Base-by-base conservation (phyloP, 2,113 vertebrate species). In the Panthera tigris region DNA sequence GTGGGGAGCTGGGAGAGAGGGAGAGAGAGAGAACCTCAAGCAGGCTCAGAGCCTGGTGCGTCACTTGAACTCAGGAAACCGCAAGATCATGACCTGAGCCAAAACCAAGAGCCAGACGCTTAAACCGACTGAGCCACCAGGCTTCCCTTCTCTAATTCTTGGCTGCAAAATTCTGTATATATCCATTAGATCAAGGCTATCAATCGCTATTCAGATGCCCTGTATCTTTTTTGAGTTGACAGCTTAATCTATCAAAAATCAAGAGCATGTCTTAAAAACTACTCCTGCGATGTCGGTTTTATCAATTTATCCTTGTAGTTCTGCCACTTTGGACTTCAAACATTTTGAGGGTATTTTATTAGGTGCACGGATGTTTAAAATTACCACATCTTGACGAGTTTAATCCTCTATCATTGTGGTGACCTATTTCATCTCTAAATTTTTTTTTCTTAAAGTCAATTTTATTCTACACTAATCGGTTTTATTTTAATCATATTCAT, bases 341-440 rank as follows among this genome's bases (percentile, higher is more conserved):
- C n/a, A 63, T 76, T 89, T 88, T 68, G 52, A 97, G 27, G 15
- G 45, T 83, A 88, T 88, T 94, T 91, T 52, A 82, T 61, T n/a
- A 80, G 29, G 41, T 16, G 2, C 14, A 36, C 25, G 7, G n/a
- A n/a, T 19, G 12, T 55, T 65, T 94, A 21, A 96, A 92, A 92
- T 13, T 52, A 29, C 48, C 39, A 33, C 18, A 87, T 69, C 21
- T 91, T 88, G 69, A 12, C 27, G 15, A 85, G 48, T 13, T 65
- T 11, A 84, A 65, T 73, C 10, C 36, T 65, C 88, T 74, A n/a
- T 52, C 61, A 74, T 16, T 91, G 25, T 4, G 63, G 66, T 61
- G 7, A 71, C 3, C 2, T 68, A 87, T 71, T 69, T 85, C 27
- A 66, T 82, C n/a, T 85, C 14, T 76, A 29, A 57, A 52, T 39